These are phyloP conservation scores for Thunnus thynnus DNA, from an alignment of 2,113 vertebrate species.

Conservation along the genomic window DNA sequence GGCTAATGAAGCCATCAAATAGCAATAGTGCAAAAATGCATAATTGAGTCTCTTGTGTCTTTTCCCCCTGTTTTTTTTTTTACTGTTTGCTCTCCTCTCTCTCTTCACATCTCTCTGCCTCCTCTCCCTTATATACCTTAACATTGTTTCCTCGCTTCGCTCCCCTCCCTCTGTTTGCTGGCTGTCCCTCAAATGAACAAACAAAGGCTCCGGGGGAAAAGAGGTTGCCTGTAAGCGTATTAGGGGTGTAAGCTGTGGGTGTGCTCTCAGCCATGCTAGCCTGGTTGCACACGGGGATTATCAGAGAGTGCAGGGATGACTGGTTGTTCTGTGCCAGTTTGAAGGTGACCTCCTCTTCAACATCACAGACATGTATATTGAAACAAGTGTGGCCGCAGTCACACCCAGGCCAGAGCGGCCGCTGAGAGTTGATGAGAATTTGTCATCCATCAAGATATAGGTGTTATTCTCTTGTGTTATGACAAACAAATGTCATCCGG, in stretches of 20 bases:
- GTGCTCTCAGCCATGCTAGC: constrained; percentile 62
- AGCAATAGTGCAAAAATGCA: constrained; percentile 27
- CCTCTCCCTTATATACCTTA: neutral
- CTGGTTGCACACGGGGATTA: constrained; percentile 71
- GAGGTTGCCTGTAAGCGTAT: constrained; percentile 72
- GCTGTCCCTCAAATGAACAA: constrained; percentile 68
- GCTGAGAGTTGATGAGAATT: neutral
- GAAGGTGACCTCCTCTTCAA: constrained; percentile 73
- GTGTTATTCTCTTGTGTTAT: constrained; percentile 31
- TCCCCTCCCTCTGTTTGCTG: constrained; percentile 41
- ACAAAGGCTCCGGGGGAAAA: constrained; percentile 57
- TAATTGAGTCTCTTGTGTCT: constrained; percentile 33
- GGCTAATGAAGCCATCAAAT: constrained; percentile 59
- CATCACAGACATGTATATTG: constrained; percentile 34
- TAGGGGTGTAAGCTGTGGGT: constrained; percentile 72
- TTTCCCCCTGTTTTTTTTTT: neutral
- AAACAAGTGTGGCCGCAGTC: neutral
- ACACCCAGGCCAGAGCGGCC: neutral
- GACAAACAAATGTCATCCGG: constrained; percentile 24
- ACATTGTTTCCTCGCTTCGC: constrained; percentile 2
- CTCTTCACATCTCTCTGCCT: neutral
- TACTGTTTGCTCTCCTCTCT: constrained; percentile 22
- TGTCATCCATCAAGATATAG: constrained; percentile 24
- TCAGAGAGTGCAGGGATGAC: constrained; percentile 38
- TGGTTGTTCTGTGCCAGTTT: constrained; percentile 52